Evolutionary conservation across 2,113 vertebrate genomes (phyloP), one percentile per base, ranked within the genome.

Genomic region (Asarcornis scutulata): DNA sequence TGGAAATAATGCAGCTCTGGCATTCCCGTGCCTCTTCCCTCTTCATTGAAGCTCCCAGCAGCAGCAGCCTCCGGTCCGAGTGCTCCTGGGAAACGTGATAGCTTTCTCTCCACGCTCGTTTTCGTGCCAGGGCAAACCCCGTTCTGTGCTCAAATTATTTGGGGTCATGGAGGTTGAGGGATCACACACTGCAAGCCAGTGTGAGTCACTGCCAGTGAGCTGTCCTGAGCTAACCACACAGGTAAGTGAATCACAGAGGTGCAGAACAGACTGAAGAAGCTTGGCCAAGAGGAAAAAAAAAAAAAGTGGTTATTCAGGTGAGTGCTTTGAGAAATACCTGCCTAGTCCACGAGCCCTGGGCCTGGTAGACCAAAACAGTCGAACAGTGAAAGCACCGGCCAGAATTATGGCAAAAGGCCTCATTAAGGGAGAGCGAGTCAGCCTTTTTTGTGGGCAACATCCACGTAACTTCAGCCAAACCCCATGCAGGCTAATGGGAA

Each of bases 261-360:
- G 38, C 64, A 64, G 42, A 26, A 52, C 25, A 91, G 75, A 32
- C 3, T 89, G 31, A 52, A 40, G 48, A 64, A 48, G 23, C 46
- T 93, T 60, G 76, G 60, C 83, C 88, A 75, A 81, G 29, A 14
- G 29, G 22, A 32, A 11, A 5, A 58, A 29, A 5, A 82, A 23
- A 23, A 23, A 40, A 27, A 36, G 79, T 21, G 36, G 23, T 90
- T 86, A 81, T 83, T 92, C 76, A 59, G 68, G 66, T 56, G 38
- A 86, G 21, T 32, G 62, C 69, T 89, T 78, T 88, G 66, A 87
- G 83, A 91, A 95, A 63, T 60, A 83, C 73, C 68, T 92, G 86
- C 38, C n/a, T 42, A 34, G 32, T 67, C 64, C 56, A 46, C 42
- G 55, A 60, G 55, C 34, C 67, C 52, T 10, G 56, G 44, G 86